phyloP scores from a whole-genome alignment of 2,113 vertebrate species.

The Bagarius yarrelli region DNA sequence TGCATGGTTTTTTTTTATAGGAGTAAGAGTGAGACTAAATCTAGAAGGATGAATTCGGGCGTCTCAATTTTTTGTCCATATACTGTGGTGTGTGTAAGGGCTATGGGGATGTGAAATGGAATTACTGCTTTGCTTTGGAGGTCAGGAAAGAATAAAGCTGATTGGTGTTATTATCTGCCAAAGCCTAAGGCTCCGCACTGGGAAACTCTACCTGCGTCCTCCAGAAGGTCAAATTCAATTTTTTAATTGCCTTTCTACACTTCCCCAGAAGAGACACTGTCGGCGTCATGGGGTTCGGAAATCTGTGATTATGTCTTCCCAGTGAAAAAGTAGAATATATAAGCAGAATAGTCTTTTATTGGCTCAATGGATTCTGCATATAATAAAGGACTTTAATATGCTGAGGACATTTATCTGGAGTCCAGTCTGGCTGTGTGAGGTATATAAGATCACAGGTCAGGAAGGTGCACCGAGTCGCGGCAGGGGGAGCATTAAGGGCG shows the following conservation, averaged over 20 bases:
- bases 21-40: too few species aligned
- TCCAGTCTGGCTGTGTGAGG: conserved; percentile 25
- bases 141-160: conserved; percentile 32
- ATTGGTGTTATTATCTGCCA: conserved; percentile 48
- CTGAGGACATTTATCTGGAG: conserved; percentile 37
- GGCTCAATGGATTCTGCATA: conserved; percentile 40
- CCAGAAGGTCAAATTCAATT: conserved; percentile 68
- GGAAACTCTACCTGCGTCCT: conserved; percentile 46
- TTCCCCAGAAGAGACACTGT: conserved; percentile 56
- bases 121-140: conserved; percentile 15
- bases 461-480: conserved; percentile 47
- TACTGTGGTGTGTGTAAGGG: not conserved
- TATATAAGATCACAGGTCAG: conserved; percentile 47
- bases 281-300: conserved; percentile 46
- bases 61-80: too few species aligned
- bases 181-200: conserved; percentile 31
- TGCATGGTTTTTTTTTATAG: conserved; percentile 5
- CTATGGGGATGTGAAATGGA: not conserved
- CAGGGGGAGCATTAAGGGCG: conserved; percentile 50
- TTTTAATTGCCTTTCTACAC: conserved; percentile 65
- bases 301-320: conserved; percentile 64
- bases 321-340: not conserved
- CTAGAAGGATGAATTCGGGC: too few species aligned
- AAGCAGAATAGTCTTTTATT: conserved; percentile 50
- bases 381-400: conserved; percentile 46